These are phyloP conservation scores for Lathamus discolor DNA, from an alignment of 2,113 vertebrate species.

Conservation along the genomic window DNA sequence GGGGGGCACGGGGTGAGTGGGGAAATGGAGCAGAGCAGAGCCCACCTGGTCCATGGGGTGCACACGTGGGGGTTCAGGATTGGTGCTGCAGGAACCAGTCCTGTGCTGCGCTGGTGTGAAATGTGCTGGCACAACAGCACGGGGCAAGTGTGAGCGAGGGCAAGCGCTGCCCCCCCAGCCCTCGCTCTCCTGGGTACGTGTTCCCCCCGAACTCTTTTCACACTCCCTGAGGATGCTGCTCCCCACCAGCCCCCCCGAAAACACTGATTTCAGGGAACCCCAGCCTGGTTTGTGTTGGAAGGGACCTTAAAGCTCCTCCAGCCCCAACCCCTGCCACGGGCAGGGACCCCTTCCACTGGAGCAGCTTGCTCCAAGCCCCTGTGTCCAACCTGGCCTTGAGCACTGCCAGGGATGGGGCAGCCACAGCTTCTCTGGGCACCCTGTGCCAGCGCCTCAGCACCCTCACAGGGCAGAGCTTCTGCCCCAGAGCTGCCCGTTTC, in stretches of 20 bases:
- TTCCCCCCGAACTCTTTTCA: accelerated
- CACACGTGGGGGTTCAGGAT: accelerated
- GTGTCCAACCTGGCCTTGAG: too few species aligned
- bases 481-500: neutral
- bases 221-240: neutral
- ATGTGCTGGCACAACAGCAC: accelerated
- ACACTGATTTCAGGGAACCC: neutral
- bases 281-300: neutral
- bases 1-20: accelerated
- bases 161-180: neutral
- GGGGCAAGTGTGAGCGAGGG: neutral
- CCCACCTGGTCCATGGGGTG: accelerated
- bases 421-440: neutral
- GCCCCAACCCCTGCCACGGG: accelerated
- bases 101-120: accelerated
- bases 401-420: neutral
- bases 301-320: neutral
- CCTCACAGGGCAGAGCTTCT: neutral
- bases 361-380: too few species aligned
- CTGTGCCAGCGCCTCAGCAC: neutral
- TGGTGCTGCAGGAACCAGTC: neutral
- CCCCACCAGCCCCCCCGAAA: neutral
- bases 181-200: accelerated
- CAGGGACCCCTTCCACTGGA: neutral
- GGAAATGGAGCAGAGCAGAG: neutral